phyloP scores from a whole-genome alignment of 37 sponge, comb jelly and placozoan genomes.

The Tethya wilhelma region DNA sequence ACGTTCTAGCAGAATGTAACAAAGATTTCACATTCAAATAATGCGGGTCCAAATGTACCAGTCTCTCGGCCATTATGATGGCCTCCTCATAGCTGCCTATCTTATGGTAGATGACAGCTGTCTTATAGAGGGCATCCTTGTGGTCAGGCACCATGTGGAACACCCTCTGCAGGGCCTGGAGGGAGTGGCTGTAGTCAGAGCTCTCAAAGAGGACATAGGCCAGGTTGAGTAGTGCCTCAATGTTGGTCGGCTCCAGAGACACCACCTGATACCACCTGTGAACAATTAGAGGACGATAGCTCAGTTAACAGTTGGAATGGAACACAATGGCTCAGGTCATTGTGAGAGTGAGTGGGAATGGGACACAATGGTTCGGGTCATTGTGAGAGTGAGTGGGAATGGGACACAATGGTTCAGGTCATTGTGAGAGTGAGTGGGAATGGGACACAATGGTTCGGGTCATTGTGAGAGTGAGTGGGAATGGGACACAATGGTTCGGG shows the following conservation, averaged over 20 bases:
- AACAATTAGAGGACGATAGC: too few relatives aligned
- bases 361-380: too few relatives aligned
- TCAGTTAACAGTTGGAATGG: neutral
- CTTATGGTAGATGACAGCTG: constrained; percentile 6
- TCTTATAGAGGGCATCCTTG: constrained; percentile 40
- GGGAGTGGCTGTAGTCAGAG: constrained; percentile 17
- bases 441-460: too few relatives aligned
- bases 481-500: too few relatives aligned
- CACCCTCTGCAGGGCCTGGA: constrained; percentile 22
- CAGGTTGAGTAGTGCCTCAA: constrained; percentile 44
- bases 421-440: too few relatives aligned
- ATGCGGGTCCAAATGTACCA: neutral
- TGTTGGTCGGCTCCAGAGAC: constrained; percentile 8
- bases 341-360: too few relatives aligned
- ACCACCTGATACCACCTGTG: constrained; percentile 36
- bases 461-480: too few relatives aligned
- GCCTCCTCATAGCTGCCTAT: constrained; percentile 11
- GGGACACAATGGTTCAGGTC: too few relatives aligned
- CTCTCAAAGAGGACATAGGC: constrained; percentile 40
- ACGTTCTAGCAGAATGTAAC: neutral
- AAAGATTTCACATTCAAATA: neutral
- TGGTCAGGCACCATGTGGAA: constrained; percentile 47
- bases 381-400: too few relatives aligned
- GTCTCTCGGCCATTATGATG: neutral
- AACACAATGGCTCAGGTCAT: neutral